Evolutionary conservation across 2,797 vertebrate genomes (phyloP), one percentile per base, ranked within the genome.

Genomic region (Gymnothorax reevesii): DNA sequence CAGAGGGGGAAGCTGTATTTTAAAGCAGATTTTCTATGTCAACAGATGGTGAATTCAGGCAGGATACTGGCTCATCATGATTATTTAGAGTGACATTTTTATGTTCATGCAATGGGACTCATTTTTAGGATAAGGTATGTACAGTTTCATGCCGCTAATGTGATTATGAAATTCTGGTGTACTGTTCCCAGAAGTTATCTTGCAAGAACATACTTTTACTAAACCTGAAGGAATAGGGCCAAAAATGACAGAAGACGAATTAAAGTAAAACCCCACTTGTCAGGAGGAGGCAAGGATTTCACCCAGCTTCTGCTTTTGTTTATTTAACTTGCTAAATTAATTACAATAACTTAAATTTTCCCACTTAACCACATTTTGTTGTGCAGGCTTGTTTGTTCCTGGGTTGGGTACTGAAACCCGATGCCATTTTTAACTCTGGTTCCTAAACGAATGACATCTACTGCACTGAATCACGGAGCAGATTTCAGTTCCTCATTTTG

Each of bases 1-100:
- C 90, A 89, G 88, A 52, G 22, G 12, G 55, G 88, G 87, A 89
- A 88, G 87, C 83, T 88, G 85, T 92, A 91, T 91, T 90, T 93
- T 91, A 90, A 42, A 88, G 90, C 92, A 89, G 89, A 87, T 94
- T 92, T 91, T 88, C 92, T 89, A 87, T 86, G 84, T 87, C 90
- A 92, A 54, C 79, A 55, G 92, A 94, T 92, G 90, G 91, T 92
- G 89, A 86, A 85, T 87, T 84, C 86, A 7, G 33, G 88, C 83
- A 69, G 82, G 89, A 86, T 62, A 75, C 88, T n/a, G 82, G 83
- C 73, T 87, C 80, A 90, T 90, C 42, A 71, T 90, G 89, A 88
- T 89, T 59, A 86, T 86, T 84, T 71, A 88, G 89, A 52, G 22
- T 59, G 85, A 80, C 83, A 64, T 87, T 89, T 88, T 89, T 90